A percentile compares a stretch with the other conserved stretches of the same genome.
phyloP scores from a whole-genome alignment of 2,113 vertebrate species.

The Oncorhynchus clarkii region DNA sequence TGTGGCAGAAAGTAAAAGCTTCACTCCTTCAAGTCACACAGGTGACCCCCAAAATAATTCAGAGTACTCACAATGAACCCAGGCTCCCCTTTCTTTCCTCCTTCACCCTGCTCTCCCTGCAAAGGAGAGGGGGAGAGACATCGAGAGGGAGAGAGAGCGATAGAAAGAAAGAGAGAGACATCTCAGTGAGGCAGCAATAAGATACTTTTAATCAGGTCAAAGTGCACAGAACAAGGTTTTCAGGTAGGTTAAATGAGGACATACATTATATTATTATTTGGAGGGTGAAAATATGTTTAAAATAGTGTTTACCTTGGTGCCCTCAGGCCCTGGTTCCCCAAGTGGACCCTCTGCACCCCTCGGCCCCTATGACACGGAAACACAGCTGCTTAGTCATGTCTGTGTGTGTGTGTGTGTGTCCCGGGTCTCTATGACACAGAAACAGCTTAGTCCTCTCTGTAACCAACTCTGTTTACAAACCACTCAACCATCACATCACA shows the following conservation, averaged over 20 bases:
- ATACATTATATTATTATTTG: neutral
- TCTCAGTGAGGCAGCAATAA: conserved; percentile 1
- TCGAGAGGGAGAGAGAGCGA: too few relatives aligned
- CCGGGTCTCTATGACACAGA: conserved; percentile 72
- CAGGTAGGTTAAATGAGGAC: neutral
- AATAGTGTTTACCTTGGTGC: conserved; percentile 79
- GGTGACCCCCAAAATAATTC: too few relatives aligned
- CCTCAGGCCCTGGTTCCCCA: conserved; percentile 85
- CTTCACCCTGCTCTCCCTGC: conserved; percentile 87
- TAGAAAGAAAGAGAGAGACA: too few relatives aligned
- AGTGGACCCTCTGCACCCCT: conserved; percentile 83
- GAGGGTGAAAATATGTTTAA: neutral
- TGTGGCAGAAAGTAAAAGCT: neutral
- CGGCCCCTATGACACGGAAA: conserved; percentile 78
- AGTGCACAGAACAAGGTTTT: neutral
- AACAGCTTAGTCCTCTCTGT: conserved; percentile 8
- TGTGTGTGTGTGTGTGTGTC: neutral
- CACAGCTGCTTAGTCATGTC: neutral
- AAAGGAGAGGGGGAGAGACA: conserved; percentile 44
- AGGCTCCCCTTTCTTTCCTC: conserved; percentile 80
- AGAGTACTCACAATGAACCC: conserved; percentile 84
- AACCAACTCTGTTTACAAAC: neutral
- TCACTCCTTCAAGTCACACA: neutral
- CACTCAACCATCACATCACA: neutral
- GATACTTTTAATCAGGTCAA: conserved; percentile 16